A percentile compares a stretch with the other conserved stretches of the same genome.
Conservation (phyloP, 2,113 vertebrate genomes). For the Corythornis cristatus region DNA sequence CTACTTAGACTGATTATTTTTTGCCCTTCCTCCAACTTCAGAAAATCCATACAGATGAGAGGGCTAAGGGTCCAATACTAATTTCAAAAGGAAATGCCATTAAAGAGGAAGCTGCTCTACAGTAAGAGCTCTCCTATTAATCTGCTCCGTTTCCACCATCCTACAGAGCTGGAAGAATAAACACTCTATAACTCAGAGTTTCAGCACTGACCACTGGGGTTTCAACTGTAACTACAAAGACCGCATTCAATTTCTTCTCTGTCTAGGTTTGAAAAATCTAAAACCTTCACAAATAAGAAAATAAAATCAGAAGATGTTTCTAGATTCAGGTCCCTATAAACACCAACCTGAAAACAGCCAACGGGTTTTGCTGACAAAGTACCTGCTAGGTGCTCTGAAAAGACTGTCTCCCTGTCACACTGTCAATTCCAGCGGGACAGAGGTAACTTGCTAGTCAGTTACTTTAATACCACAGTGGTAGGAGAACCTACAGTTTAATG, state of each 20-base stretch:
- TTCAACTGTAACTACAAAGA: background rate
- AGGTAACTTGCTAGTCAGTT: background rate
- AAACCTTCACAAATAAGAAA: background rate
- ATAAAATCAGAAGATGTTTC: background rate
- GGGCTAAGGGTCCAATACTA: background rate
- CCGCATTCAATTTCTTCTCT: background rate
- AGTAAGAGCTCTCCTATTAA: background rate
- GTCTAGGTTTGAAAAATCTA: background rate
- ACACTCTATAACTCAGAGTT: fast-evolving
- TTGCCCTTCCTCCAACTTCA: constrained; percentile 1
- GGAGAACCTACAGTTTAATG: background rate
- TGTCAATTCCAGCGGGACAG: background rate
- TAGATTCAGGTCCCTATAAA: background rate
- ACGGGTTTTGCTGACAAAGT: background rate
- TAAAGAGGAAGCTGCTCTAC: background rate
- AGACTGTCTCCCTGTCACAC: too few species aligned
- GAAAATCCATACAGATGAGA: background rate
- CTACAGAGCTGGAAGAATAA: background rate
- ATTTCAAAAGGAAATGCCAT: background rate
- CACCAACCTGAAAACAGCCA: fast-evolving
- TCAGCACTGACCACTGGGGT: background rate
- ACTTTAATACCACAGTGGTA: background rate
- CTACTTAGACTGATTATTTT: constrained; percentile 25
- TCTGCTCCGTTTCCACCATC: background rate
- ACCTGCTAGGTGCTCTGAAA: background rate